phyloP scores from a whole-genome alignment of 2,797 vertebrate species.

The Brachymystax lenok region DNA sequence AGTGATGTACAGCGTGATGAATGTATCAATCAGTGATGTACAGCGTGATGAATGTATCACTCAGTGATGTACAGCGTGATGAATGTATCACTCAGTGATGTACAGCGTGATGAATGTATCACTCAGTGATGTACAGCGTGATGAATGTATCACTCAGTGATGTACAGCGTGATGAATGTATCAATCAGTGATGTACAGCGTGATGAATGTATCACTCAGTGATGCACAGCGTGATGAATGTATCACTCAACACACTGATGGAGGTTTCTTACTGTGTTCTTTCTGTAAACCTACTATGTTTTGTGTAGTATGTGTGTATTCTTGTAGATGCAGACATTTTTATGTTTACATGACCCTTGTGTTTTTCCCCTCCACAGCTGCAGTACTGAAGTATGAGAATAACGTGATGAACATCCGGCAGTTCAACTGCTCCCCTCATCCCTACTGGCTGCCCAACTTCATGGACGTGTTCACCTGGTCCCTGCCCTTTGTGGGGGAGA shows the following conservation, averaged over 20 bases:
- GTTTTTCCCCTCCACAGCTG: conserved; percentile 67
- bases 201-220: too few relatives aligned
- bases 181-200: too few relatives aligned
- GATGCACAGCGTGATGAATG: too few relatives aligned
- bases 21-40: too few relatives aligned
- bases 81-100: too few relatives aligned
- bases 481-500: conserved; percentile 88
- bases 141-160: too few relatives aligned
- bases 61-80: too few relatives aligned
- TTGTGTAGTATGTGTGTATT: background rate
- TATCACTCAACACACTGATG: background rate
- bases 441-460: conserved; percentile 91
- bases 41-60: too few relatives aligned
- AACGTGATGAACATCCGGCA: conserved; percentile 92
- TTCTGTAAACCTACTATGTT: background rate
- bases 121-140: too few relatives aligned
- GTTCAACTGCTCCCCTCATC: conserved; percentile 91
- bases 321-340: background rate
- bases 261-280: background rate
- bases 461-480: conserved; percentile 95
- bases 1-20: too few relatives aligned
- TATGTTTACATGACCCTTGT: background rate
- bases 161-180: too few relatives aligned
- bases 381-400: conserved; percentile 91
- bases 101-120: too few relatives aligned